Percentiles rank a stretch among this genome's conserved stretches.
Conservation (phyloP, 1,140 invertebrate genomes). For the Drosophila lini region DNA sequence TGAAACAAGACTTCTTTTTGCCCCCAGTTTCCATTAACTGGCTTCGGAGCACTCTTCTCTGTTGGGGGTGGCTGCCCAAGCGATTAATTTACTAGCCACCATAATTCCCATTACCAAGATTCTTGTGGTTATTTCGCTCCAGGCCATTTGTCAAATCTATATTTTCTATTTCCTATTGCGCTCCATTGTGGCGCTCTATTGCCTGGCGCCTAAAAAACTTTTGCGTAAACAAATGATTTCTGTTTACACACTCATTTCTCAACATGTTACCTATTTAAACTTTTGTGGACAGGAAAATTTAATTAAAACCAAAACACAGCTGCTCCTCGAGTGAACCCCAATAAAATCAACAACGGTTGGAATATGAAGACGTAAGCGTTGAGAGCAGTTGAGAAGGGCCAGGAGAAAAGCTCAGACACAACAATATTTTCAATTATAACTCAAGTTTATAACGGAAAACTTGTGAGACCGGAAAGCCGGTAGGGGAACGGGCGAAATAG, state of each 20-base stretch:
- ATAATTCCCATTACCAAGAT: slow-evolving; percentile 12
- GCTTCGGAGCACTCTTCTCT: not conserved
- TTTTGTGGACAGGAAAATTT: slow-evolving; percentile 81
- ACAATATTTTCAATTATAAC: slow-evolving; percentile 81
- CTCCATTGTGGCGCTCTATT: slow-evolving; percentile 5
- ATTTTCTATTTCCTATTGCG: slow-evolving; percentile 39
- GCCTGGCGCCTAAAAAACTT: slow-evolving; percentile 9
- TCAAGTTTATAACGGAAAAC: slow-evolving; percentile 76
- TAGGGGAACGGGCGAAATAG: slow-evolving; percentile 22
- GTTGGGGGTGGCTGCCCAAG: not conserved
- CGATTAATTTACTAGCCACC: slow-evolving; percentile 31
- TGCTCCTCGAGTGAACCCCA: slow-evolving; percentile 55
- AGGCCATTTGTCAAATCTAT: slow-evolving; percentile 30
- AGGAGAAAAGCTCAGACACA: slow-evolving; percentile 22
- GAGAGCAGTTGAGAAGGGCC: not conserved
- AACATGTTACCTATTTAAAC: slow-evolving; percentile 80
- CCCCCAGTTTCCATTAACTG: not conserved
- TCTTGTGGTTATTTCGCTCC: slow-evolving; percentile 7
- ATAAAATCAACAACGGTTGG: slow-evolving; percentile 50
- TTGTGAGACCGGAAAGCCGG: slow-evolving; percentile 32
- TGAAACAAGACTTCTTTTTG: not conserved
- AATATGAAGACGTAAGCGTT: slow-evolving; percentile 30
- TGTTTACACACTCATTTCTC: slow-evolving; percentile 78
- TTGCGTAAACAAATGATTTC: slow-evolving; percentile 74
- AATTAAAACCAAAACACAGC: slow-evolving; percentile 79